Conservation (phyloP, 2,113 vertebrate genomes). For the Istiophorus platypterus region DNA sequence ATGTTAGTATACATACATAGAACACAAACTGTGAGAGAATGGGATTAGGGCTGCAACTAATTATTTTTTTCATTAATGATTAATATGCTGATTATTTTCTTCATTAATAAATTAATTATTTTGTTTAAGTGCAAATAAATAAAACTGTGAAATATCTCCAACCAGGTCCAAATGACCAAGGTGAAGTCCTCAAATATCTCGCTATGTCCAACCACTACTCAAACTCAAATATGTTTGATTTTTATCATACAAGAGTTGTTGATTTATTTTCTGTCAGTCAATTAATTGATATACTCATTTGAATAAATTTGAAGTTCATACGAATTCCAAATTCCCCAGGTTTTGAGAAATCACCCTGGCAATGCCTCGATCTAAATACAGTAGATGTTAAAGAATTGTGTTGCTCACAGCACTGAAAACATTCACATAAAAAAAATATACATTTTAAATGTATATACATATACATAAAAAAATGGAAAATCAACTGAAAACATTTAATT, state of each 20-base stretch:
- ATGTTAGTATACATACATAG: neutral
- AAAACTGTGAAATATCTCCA: neutral
- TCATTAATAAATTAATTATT: neutral
- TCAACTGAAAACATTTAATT: neutral
- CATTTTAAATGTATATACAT: no score
- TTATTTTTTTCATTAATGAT: no score
- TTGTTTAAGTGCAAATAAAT: neutral
- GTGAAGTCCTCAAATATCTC: no score
- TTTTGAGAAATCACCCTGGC: neutral
- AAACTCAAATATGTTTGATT: no score
- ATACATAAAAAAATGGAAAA: neutral
- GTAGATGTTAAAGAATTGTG: neutral
- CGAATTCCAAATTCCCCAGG: neutral
- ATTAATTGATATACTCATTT: neutral
- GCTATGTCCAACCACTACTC: no score
- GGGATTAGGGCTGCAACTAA: neutral
- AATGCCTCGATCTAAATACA: neutral
- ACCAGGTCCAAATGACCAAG: no score
- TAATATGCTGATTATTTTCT: neutral
- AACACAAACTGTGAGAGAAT: neutral
- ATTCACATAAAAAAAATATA: neutral
- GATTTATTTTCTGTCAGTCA: constrained; percentile 4
- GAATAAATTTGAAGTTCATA: no score
- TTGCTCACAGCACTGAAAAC: neutral
- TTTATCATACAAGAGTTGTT: neutral